These are phyloP conservation scores for Bradypus variegatus DNA, from an alignment of 2,797 vertebrate genomes.

Conservation along the genomic window DNA sequence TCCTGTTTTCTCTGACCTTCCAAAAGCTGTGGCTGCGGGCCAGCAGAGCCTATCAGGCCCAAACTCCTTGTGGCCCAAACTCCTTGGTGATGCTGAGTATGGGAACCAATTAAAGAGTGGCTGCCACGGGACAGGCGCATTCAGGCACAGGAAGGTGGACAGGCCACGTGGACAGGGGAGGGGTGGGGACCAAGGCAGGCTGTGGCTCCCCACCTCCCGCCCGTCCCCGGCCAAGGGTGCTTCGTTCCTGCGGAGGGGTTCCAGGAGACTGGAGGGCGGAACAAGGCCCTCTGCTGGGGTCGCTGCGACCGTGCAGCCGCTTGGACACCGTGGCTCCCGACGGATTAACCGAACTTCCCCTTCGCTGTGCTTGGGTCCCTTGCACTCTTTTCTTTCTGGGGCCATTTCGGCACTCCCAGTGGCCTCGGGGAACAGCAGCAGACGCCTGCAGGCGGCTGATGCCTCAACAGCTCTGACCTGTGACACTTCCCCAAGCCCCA, in stretches of 20 bases:
- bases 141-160: background rate
- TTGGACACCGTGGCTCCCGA: background rate
- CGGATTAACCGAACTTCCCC: background rate
- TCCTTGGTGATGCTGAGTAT: background rate
- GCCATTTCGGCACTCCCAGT: background rate
- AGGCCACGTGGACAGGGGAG: background rate
- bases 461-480: background rate
- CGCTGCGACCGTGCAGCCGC: background rate
- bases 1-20: background rate
- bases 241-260: background rate
- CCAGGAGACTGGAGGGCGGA: background rate
- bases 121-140: background rate
- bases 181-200: background rate
- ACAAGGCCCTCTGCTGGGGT: constrained; percentile 54
- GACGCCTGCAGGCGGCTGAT: background rate
- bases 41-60: background rate
- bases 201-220: background rate
- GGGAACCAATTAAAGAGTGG: background rate
- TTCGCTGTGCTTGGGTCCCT: background rate
- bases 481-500: background rate
- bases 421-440: background rate
- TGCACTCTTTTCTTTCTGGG: background rate
- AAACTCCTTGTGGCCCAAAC: background rate
- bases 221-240: accelerated
- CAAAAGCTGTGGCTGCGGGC: background rate